A percentile compares a stretch with the other conserved stretches of the same genome.
Evolutionary conservation across 2,888 invertebrate species (phyloP).

Genomic region (Aplocera efformata): DNA sequence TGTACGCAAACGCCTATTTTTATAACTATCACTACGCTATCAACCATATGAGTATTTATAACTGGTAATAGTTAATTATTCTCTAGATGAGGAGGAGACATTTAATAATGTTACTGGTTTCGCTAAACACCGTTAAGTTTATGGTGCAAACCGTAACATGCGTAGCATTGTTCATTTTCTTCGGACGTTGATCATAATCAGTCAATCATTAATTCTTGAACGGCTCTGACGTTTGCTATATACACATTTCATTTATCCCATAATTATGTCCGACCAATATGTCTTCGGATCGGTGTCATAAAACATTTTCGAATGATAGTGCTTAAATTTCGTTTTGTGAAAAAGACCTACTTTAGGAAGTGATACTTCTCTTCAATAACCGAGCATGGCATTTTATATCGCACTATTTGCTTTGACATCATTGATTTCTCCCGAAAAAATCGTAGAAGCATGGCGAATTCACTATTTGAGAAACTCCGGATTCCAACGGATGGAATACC

Average conservation of each 20-base stretch:
- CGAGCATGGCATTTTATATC: constrained; percentile 8
- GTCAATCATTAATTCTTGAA: constrained; percentile 29
- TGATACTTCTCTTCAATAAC: neutral
- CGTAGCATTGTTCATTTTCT: constrained; percentile 29
- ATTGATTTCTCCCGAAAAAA: neutral
- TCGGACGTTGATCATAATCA: constrained; percentile 24
- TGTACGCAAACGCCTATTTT: too few species aligned
- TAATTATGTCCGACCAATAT: too few species aligned
- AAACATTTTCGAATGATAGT: too few species aligned
- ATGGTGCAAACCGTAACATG: constrained; percentile 10
- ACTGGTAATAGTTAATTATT: too few species aligned
- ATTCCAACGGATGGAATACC: too few species aligned
- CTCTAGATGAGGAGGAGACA: too few species aligned
- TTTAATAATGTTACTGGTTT: too few species aligned
- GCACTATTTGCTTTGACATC: constrained; percentile 4
- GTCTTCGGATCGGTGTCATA: too few species aligned
- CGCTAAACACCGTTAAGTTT: constrained; percentile 11
- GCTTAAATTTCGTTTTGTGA: neutral
- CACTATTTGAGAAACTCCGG: neutral
- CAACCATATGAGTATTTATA: too few species aligned
- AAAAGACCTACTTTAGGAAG: neutral
- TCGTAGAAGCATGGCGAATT: constrained; percentile 1
- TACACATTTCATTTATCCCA: too few species aligned
- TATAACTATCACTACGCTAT: too few species aligned
- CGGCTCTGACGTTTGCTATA: constrained; percentile 3